Conservation (phyloP, 2,888 invertebrate species). For the Drosophila aldrichi region DNA sequence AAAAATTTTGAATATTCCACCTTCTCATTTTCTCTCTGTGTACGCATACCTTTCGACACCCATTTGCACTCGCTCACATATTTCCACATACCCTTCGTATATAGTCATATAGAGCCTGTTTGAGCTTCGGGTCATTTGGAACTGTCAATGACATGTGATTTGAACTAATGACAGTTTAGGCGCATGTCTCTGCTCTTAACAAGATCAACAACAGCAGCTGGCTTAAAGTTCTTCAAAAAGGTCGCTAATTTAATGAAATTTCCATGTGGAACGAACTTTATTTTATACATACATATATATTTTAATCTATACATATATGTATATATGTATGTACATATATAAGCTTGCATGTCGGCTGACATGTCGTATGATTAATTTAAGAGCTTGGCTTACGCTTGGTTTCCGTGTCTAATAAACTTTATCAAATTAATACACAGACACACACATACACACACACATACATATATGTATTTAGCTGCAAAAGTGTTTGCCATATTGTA, state of each 20-base stretch:
- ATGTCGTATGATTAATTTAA: conserved; percentile 73
- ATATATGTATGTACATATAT: no score
- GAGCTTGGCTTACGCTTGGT: conserved; percentile 19
- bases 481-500: conserved; percentile 18
- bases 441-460: not conserved
- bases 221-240: conserved; percentile 23
- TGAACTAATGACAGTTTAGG: conserved; percentile 78
- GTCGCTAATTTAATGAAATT: conserved; percentile 15
- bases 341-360: conserved; percentile 31
- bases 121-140: conserved; percentile 60
- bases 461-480: not conserved
- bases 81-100: not conserved
- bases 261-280: not conserved
- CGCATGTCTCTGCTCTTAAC: conserved; percentile 36
- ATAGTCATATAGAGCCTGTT: conserved; percentile 9
- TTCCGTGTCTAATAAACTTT: conserved; percentile 55
- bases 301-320: no score
- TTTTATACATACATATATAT: conserved; percentile 6
- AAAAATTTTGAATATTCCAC: not conserved
- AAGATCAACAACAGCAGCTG: conserved; percentile 27
- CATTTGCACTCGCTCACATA: conserved; percentile 1
- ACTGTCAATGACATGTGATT: conserved; percentile 78
- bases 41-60: not conserved
- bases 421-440: conserved; percentile 36
- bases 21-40: not conserved